A percentile compares a stretch with the other conserved stretches of the same genome.
phyloP scores from a whole-genome alignment of 2,888 invertebrate genomes.

The Margaritifera margaritifera region DNA sequence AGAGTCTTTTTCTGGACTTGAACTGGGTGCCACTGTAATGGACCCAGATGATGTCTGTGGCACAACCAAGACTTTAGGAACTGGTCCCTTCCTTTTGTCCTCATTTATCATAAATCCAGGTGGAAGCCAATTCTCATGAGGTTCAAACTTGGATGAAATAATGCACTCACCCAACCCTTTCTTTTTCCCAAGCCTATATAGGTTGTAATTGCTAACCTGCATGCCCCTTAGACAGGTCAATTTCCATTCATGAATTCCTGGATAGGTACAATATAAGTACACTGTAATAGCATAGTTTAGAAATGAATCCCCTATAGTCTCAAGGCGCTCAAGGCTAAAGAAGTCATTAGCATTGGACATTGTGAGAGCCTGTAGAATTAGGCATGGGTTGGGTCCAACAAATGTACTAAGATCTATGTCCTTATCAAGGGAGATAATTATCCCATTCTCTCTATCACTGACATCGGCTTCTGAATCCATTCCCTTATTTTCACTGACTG shows the following conservation, averaged over 20 bases:
- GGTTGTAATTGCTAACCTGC: slow-evolving; percentile 93
- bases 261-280: slow-evolving; percentile 95
- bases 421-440: slow-evolving; percentile 69
- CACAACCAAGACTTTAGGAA: slow-evolving; percentile 59
- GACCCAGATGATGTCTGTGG: slow-evolving; percentile 1
- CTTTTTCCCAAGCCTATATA: slow-evolving; percentile 92
- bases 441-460: slow-evolving; percentile 26
- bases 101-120: slow-evolving; percentile 86
- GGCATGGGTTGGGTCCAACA: slow-evolving; percentile 94
- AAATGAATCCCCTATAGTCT: slow-evolving; percentile 97
- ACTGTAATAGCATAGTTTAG: slow-evolving; percentile 98
- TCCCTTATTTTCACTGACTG: slow-evolving; percentile 8
- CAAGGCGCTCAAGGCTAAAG: slow-evolving; percentile 95
- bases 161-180: slow-evolving; percentile 93
- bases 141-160: slow-evolving; percentile 99
- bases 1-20: slow-evolving; percentile 1
- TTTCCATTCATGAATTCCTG: slow-evolving; percentile 97
- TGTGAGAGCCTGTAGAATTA: slow-evolving; percentile 89
- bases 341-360: slow-evolving; percentile 98
- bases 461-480: slow-evolving; percentile 13
- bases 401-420: slow-evolving; percentile 87
- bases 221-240: slow-evolving; percentile 96
- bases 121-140: slow-evolving; percentile 99
- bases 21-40: no score
- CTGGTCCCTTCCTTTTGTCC: slow-evolving; percentile 65